These are phyloP conservation scores for Glaucidium brasilianum DNA, from an alignment of 2,113 vertebrate species.

Conservation along the genomic window DNA sequence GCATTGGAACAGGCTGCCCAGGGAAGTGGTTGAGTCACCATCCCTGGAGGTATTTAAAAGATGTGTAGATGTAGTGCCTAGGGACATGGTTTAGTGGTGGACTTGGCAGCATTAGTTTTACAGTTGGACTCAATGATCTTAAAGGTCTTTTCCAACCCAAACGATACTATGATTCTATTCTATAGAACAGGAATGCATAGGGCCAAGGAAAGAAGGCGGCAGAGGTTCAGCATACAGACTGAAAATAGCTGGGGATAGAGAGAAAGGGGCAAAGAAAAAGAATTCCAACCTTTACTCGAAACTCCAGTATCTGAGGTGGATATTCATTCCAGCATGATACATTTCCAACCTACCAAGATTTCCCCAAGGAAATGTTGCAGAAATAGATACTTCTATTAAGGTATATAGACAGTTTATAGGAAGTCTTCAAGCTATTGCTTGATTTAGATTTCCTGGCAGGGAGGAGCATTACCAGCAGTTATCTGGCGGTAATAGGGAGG, in stretches of 20 bases:
- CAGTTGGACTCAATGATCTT: not conserved
- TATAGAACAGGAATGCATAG: not conserved
- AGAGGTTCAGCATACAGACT: not conserved
- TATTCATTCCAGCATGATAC: not conserved
- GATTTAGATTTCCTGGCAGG: not conserved
- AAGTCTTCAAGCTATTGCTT: not conserved
- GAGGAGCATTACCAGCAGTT: not conserved
- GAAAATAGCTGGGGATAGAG: not conserved
- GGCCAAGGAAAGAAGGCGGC: not conserved
- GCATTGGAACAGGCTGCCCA: not conserved
- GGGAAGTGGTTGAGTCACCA: not conserved
- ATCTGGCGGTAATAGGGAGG: not conserved
- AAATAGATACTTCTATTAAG: not conserved
- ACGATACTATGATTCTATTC: not conserved
- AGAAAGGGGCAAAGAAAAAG: not conserved
- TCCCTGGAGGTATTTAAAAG: not conserved
- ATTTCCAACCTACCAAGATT: conserved; percentile 7
- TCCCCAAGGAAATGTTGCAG: conserved; percentile 1
- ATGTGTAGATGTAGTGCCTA: not conserved
- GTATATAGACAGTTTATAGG: not conserved
- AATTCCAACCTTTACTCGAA: not conserved
- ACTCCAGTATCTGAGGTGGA: not conserved
- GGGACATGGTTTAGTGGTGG: not conserved
- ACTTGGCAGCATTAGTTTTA: not conserved
- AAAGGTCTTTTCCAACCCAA: not conserved